Evolutionary conservation across 2,113 vertebrate genomes (phyloP), one percentile per base, ranked within the genome.

Genomic region (Pomatorhinus ruficollis): DNA sequence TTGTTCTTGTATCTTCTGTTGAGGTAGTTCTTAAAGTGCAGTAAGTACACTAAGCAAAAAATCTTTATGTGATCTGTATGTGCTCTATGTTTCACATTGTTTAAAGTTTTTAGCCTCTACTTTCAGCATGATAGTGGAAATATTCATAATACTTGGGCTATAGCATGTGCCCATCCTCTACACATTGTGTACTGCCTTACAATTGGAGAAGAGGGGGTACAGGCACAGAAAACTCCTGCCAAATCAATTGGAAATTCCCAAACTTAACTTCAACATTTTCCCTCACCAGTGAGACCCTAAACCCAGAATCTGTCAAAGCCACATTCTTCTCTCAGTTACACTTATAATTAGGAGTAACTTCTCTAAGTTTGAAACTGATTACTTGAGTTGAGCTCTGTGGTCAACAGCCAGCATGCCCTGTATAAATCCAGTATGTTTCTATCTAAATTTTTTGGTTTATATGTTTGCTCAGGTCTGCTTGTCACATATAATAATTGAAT

Each of bases 161-260:
- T 47, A 47, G 7, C 20, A 63, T 56, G 28, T 63, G 15, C 5
- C 17, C 37, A 20, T 37, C 20, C 39, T 81, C 60, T 17, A 49
- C 3, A 10, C 2, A 22, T 71, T 72, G 19, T 71, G 10, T 52
- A 53, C 19, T 81, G n/a, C 12, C 5, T 10, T 54, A 49, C 5
- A 39, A 1, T 0, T 50, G 35, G 10, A 15, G 10, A 63, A 35
- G 25, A 25, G 2, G 2, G 9, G 4, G 5, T 6, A 5, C 3
- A 21, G 30, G 9, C 14, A 61, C 5, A 47, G 25, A 40, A 3
- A 57, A 52, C 6, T 45, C 10, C 10, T 44, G 18, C 2, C 12
- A 89, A 87, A 59, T 69, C 61, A 20, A 61, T 65, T 72, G 19
- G 11, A 13, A 89, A 70, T 37, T 75, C 10, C 15, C 2, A 56